Evolutionary conservation across 2,113 vertebrate genomes (phyloP).

Genomic region (Sinosuthora webbiana): DNA sequence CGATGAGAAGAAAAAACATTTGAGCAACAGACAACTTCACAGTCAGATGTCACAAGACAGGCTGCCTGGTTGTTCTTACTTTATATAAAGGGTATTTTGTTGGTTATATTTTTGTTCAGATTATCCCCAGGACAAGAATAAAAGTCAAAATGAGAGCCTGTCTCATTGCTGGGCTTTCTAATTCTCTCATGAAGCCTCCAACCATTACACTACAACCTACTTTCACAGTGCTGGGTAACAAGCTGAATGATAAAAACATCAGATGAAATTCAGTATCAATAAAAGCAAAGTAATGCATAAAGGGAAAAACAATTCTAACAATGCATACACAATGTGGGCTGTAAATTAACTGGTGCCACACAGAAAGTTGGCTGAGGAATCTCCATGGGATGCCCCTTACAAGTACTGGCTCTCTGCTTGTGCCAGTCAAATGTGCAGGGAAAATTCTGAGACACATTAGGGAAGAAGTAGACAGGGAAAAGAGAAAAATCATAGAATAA

Average conservation of each 20-base stretch:
- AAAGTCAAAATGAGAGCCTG: background rate
- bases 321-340: background rate
- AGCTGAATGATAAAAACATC: constrained; percentile 35
- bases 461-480: background rate
- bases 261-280: constrained; percentile 26
- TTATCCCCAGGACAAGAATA: constrained; percentile 23
- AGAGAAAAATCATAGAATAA: background rate
- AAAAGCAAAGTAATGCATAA: constrained; percentile 35
- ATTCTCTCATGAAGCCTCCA: background rate
- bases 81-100: background rate
- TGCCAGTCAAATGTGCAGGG: background rate
- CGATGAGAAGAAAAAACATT: background rate
- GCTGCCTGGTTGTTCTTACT: background rate
- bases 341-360: background rate
- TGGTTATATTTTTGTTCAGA: constrained; percentile 7
- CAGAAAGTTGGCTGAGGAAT: background rate
- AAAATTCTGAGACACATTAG: background rate
- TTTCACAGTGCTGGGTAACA: background rate
- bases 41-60: background rate
- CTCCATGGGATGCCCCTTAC: background rate
- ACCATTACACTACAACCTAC: background rate
- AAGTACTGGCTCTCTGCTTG: background rate
- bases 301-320: constrained; percentile 18
- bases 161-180: background rate
- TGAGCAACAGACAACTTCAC: background rate